Evolutionary conservation across 2,113 vertebrate species (phyloP).

Genomic region (mouse (Mus musculus)): DNA sequence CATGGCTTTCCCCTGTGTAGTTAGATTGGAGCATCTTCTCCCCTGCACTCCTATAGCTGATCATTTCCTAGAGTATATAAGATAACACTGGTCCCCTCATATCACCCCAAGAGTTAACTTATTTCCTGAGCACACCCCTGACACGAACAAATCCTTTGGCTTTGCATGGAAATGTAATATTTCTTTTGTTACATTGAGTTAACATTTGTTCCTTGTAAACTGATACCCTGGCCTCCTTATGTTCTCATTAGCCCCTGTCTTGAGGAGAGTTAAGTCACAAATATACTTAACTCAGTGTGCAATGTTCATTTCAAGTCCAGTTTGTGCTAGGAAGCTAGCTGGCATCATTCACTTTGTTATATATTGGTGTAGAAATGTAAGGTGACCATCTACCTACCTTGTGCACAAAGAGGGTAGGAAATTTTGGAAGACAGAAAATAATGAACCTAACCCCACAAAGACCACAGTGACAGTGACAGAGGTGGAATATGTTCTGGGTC

Average conservation of each 20-base stretch:
- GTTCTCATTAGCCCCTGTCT: conserved; percentile 3
- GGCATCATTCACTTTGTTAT: background rate
- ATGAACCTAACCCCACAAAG: background rate
- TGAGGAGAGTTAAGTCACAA: conserved; percentile 28
- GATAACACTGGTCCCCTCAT: conserved; percentile 39
- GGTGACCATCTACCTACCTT: background rate
- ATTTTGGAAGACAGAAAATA: background rate
- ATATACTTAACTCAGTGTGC: background rate
- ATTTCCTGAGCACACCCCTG: background rate
- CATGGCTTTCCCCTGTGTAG: background rate
- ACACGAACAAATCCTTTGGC: background rate
- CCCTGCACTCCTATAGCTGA: background rate
- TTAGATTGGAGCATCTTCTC: background rate
- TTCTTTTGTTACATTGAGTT: conserved; percentile 22
- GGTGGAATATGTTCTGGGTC: background rate
- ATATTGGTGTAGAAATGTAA: background rate
- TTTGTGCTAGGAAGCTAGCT: background rate
- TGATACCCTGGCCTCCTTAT: conserved; percentile 2
- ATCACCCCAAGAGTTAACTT: conserved; percentile 45
- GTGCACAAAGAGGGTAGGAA: background rate
- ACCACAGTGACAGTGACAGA: background rate
- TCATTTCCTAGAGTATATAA: background rate
- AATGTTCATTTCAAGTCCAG: background rate
- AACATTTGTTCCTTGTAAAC: conserved; percentile 34
- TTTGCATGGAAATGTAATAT: conserved; percentile 44